These are phyloP conservation scores for Psittacula echo DNA, from an alignment of 2,797 vertebrate genomes.

Conservation along the genomic window DNA sequence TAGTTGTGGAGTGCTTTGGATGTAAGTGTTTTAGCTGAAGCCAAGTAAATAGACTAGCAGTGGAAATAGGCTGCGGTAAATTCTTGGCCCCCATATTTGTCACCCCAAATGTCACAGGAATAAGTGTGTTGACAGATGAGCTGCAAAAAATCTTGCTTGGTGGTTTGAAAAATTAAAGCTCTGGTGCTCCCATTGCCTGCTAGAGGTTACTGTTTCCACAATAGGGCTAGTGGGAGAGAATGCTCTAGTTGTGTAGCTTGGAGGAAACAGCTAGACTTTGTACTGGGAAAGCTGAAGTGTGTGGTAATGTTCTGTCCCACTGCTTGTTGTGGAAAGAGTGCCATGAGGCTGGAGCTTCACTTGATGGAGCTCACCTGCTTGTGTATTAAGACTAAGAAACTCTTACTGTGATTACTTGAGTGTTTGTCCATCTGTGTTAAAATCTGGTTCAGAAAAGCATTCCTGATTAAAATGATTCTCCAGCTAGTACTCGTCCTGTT, in stretches of 20 bases:
- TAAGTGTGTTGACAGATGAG: slow-evolving; percentile 46
- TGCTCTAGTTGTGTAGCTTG: background rate
- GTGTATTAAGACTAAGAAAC: background rate
- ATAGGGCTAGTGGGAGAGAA: background rate
- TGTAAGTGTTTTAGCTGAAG: background rate
- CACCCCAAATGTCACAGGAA: background rate
- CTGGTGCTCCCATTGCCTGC: background rate
- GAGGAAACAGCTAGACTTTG: background rate
- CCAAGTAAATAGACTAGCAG: background rate
- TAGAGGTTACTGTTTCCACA: background rate
- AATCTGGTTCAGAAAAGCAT: background rate
- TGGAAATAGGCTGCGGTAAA: background rate
- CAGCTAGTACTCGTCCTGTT: background rate
- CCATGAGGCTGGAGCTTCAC: background rate
- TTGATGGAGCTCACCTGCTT: background rate
- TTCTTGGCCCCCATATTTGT: slow-evolving; percentile 22
- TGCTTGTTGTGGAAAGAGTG: background rate
- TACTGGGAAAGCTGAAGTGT: fast-evolving
- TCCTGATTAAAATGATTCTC: background rate
- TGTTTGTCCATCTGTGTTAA: background rate
- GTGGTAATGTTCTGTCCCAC: background rate
- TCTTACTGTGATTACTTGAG: background rate
- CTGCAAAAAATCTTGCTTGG: slow-evolving; percentile 12
- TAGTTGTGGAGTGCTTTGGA: background rate
- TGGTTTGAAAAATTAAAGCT: slow-evolving; percentile 16